These are phyloP conservation scores for Epicampocera succincta DNA, from an alignment of 2,888 invertebrate species.

Conservation along the genomic window DNA sequence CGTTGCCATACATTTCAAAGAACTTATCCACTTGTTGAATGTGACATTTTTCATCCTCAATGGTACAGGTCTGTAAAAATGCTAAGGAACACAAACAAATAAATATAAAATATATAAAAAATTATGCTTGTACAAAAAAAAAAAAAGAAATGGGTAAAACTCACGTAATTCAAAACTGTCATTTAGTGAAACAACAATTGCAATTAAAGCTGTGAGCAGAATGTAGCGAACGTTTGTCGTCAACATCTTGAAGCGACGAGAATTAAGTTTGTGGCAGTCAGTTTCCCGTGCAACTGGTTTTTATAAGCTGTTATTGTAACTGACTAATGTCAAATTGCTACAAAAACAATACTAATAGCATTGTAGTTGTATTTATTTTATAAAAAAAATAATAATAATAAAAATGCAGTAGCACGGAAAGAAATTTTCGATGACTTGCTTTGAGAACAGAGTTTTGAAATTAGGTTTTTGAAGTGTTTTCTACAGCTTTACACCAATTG, in stretches of 20 bases:
- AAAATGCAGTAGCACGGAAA: not conserved
- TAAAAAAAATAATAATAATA: not conserved
- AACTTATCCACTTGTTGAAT: slow-evolving; percentile 36
- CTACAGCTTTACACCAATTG: too few relatives aligned
- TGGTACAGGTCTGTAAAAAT: slow-evolving; percentile 46
- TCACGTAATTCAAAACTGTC: slow-evolving; percentile 56
- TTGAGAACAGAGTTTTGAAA: too few relatives aligned
- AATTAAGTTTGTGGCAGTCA: slow-evolving; percentile 5
- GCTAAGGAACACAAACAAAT: slow-evolving; percentile 23
- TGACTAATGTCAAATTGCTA: slow-evolving; percentile 10
- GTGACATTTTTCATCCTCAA: slow-evolving; percentile 58
- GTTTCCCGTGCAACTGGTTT: slow-evolving; percentile 15
- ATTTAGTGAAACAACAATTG: not conserved
- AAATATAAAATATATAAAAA: not conserved
- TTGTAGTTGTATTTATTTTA: not conserved
- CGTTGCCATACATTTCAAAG: slow-evolving; percentile 47
- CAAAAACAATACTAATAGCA: not conserved
- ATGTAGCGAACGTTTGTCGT: slow-evolving; percentile 1
- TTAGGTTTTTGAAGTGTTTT: too few relatives aligned
- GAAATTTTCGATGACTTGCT: not conserved
- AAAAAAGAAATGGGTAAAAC: slow-evolving; percentile 9
- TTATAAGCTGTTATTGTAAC: slow-evolving; percentile 41
- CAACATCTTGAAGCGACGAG: slow-evolving; percentile 31
- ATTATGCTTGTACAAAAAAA: not conserved
- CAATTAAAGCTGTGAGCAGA: slow-evolving; percentile 8